phyloP scores from a whole-genome alignment of 1,140 invertebrate genomes.

The Meteorus sp. region DNA sequence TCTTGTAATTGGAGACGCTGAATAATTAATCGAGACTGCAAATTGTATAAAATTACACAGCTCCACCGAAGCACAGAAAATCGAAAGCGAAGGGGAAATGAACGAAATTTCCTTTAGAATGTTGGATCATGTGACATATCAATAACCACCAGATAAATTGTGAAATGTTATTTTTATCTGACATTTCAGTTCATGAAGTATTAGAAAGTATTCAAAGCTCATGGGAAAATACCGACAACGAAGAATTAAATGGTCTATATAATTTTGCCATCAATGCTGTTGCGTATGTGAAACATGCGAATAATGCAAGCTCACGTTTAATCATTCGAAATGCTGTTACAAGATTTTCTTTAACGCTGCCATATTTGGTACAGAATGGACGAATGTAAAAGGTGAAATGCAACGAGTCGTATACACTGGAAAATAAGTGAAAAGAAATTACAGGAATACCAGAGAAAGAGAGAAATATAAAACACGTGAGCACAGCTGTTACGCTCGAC shows the following conservation, averaged over 20 bases:
- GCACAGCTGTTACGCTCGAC: conserved; percentile 20
- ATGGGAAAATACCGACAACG: no score
- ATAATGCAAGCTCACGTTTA: background rate
- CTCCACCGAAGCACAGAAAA: background rate
- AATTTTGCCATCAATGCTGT: no score
- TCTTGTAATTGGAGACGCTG: conserved; percentile 16
- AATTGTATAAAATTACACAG: conserved; percentile 15
- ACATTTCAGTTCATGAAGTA: no score
- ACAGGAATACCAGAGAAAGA: no score
- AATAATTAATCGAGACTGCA: conserved; percentile 20
- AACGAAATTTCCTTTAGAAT: no score
- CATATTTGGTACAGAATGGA: conserved; percentile 24
- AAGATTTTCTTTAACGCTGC: conserved; percentile 22
- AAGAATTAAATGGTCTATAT: no score
- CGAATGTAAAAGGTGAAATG: background rate
- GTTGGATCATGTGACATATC: no score
- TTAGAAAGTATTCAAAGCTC: no score
- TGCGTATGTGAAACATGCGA: no score
- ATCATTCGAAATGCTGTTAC: conserved; percentile 21
- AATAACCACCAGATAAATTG: no score
- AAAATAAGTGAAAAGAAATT: conserved; percentile 10
- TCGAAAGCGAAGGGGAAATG: no score
- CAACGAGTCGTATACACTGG: background rate
- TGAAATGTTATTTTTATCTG: no score
- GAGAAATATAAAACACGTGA: background rate